Conservation (phyloP, 2,888 invertebrate genomes). For the Molorchus minor region DNA sequence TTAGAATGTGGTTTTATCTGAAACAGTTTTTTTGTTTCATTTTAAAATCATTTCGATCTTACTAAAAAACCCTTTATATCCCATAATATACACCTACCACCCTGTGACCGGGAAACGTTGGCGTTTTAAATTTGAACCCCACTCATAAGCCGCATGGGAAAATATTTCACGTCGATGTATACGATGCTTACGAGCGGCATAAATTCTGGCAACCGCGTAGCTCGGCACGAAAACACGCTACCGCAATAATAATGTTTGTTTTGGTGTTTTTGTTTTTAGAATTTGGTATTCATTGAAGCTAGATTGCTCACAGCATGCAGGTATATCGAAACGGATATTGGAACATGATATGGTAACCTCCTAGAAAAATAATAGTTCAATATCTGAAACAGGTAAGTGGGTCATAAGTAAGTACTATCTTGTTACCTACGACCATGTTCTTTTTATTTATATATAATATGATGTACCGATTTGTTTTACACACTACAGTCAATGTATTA, state of each 20-base stretch:
- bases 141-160: slow-evolving; percentile 10
- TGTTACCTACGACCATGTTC: background rate
- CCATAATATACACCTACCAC: no score
- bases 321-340: background rate
- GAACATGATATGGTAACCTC: background rate
- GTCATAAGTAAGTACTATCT: background rate
- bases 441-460: background rate
- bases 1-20: no score
- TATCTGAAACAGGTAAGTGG: no score
- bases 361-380: no score
- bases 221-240: background rate
- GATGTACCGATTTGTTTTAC: no score
- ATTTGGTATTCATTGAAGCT: slow-evolving; percentile 11
- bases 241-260: background rate
- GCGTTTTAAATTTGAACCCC: slow-evolving; percentile 11
- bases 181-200: slow-evolving; percentile 1
- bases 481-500: no score
- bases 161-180: slow-evolving; percentile 12
- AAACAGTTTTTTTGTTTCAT: no score
- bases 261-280: slow-evolving; percentile 4
- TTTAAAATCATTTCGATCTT: no score
- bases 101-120: background rate
- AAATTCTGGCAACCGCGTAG: background rate
- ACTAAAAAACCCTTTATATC: no score
- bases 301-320: background rate